Evolutionary conservation across 2,797 vertebrate genomes (phyloP).

Genomic region (Tenualosa ilisha): DNA sequence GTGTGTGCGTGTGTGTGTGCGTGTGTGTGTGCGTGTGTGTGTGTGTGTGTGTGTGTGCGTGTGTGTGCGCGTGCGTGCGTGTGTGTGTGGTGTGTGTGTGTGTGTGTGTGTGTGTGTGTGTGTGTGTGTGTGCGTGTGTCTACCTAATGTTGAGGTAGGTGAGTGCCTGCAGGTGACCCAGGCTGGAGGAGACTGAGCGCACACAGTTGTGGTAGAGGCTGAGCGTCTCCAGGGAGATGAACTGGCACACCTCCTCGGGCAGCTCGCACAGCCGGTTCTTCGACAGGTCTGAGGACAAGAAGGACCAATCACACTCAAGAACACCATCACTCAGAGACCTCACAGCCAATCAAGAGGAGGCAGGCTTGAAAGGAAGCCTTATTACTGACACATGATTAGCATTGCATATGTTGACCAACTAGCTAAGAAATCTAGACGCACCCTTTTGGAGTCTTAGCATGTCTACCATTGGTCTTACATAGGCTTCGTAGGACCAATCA

Average conservation of each 20-base stretch:
- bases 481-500: too few species aligned
- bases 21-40: neutral
- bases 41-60: slow-evolving; percentile 2
- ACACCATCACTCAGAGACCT: neutral
- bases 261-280: slow-evolving; percentile 91
- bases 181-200: slow-evolving; percentile 78
- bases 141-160: slow-evolving; percentile 95
- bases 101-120: neutral
- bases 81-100: neutral
- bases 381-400: neutral
- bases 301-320: slow-evolving; percentile 29
- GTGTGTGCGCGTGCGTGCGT: neutral
- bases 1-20: slow-evolving; percentile 29
- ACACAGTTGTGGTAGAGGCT: slow-evolving; percentile 94
- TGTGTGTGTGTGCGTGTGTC: slow-evolving; percentile 14
- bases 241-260: slow-evolving; percentile 85
- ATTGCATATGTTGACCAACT: too few species aligned
- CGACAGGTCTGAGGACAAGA: slow-evolving; percentile 76
- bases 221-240: slow-evolving; percentile 88
- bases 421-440: too few species aligned
- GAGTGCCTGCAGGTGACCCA: slow-evolving; percentile 88
- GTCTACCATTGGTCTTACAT: too few species aligned
- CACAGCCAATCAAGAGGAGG: slow-evolving; percentile 10
- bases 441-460: too few species aligned
- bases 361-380: neutral